Evolutionary conservation across 2,797 vertebrate genomes (phyloP), one percentile per base, ranked within the genome.

Genomic region (Muscicapa comitata): DNA sequence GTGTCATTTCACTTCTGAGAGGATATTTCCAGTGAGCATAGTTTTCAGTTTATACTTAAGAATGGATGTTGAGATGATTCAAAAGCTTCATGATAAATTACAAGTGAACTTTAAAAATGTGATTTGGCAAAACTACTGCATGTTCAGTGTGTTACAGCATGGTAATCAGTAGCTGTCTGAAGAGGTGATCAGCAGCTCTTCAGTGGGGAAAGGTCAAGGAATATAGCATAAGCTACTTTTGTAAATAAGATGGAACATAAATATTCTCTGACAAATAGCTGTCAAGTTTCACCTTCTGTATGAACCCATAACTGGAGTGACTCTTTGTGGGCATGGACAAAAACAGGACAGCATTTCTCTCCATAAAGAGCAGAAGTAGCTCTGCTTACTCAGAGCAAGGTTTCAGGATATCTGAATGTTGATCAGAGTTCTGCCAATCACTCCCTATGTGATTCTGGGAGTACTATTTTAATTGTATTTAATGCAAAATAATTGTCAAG

Each of bases 31-130:
- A 96, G 97, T 95, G 97, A 98, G 96, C 88, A 74, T 72, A 93
- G 86, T 95, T 97, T 97, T 96, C 91, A 73, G 68, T 96, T 97
- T 97, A 96, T 73, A 86, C 90, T 97, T 96, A 94, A 48, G 80
- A 97, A 96, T 88, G 92, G 86, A 97, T 78, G 50, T 85, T 90
- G 92, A 95, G 92, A 97, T 97, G 96, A 97, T 91, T 98, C 95
- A 97, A 98, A 98, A 96, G 62, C 83, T 97, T 97, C 93, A 89
- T 35, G 15, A 79, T 94, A 95, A 97, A 97, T 98, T 97, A 79
- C 93, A 95, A 97, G 73, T 96, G 95, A 98, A 97, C 86, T 96
- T 98, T 97, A 86, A 92, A 97, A 96, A 97, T 96, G 94, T 90
- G 85, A 97, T 98, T 98, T 98, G 92, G 85, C 83, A 93, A 96